Conservation (phyloP, 2,113 vertebrate genomes). For the Gnathonemus longibarbis region DNA sequence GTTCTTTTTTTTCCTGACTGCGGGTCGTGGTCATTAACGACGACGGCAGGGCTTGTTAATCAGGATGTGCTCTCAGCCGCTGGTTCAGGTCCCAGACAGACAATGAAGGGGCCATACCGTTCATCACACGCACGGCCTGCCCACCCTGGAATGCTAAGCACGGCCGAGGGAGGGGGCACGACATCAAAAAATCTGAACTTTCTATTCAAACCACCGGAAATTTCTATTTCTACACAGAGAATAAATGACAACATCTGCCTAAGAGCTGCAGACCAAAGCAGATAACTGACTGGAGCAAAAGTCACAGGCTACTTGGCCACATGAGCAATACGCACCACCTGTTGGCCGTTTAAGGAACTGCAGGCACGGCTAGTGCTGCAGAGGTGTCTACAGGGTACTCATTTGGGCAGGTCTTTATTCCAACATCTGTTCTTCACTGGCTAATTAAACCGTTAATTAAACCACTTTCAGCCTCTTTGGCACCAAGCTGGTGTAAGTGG, state of each 20-base stretch:
- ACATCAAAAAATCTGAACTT: background rate
- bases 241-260: background rate
- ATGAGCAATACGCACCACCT: background rate
- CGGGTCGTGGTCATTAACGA: background rate
- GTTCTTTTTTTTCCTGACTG: background rate
- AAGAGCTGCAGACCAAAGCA: background rate
- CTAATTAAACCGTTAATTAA: constrained; percentile 13
- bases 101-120: background rate
- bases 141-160: background rate
- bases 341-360: constrained; percentile 1
- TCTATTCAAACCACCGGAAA: background rate
- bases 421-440: background rate
- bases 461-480: background rate
- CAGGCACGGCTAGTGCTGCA: background rate
- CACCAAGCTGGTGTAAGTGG: background rate
- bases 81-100: background rate
- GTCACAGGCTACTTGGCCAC: background rate
- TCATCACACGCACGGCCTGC: background rate
- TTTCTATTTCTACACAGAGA: background rate
- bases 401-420: background rate
- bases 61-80: background rate
- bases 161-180: background rate
- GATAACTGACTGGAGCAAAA: background rate
- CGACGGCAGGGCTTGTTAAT: background rate
- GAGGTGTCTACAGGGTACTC: background rate